Percentiles rank a stretch among this genome's conserved stretches.
phyloP scores from a whole-genome alignment of 1,140 invertebrate species.

The Alviniconcha marisindica region DNA sequence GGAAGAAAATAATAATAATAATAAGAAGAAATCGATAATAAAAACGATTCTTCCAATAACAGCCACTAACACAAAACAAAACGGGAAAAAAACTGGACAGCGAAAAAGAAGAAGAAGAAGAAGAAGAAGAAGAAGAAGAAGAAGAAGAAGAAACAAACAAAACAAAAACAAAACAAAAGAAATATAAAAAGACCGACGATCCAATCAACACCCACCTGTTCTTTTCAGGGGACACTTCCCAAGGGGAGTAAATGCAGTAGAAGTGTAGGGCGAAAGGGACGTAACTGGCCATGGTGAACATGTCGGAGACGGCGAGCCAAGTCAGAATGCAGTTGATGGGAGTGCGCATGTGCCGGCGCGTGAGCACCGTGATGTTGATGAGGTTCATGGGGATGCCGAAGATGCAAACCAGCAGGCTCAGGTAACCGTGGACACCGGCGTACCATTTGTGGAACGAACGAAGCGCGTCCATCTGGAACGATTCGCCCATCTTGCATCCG shows the following conservation, averaged over 20 bases:
- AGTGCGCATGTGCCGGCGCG: constrained; percentile 87
- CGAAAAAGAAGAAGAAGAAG: not conserved
- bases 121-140: not conserved
- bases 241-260: constrained; percentile 57
- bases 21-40: no score
- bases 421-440: constrained; percentile 82
- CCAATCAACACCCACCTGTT: not conserved
- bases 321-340: constrained; percentile 92
- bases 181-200: not conserved
- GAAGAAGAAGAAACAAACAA: not conserved
- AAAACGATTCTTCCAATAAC: no score
- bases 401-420: constrained; percentile 86
- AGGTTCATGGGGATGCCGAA: constrained; percentile 94
- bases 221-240: constrained; percentile 23
- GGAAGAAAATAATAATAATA: no score
- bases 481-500: no score
- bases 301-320: constrained; percentile 87
- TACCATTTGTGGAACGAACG: constrained; percentile 68
- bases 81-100: no score
- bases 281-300: constrained; percentile 92
- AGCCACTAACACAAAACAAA: no score
- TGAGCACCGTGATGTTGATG: constrained; percentile 92
- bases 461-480: constrained; percentile 35
- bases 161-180: not conserved
- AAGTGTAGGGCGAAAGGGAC: constrained; percentile 87